A percentile compares a stretch with the other conserved stretches of the same genome.
Conservation (phyloP, 2,797 vertebrate genomes). For the Eremophila alpestris region DNA sequence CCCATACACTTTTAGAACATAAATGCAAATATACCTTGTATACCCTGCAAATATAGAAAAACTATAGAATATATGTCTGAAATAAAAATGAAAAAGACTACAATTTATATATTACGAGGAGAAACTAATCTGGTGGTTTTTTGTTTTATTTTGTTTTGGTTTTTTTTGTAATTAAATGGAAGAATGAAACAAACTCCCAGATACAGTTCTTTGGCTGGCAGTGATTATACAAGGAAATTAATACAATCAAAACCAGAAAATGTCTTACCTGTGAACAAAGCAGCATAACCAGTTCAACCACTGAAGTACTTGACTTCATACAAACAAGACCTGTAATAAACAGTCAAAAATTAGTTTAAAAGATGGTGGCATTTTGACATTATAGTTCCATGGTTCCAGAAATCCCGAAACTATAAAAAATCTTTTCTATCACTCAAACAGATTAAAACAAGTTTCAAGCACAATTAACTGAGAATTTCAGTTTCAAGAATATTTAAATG, state of each 20-base stretch:
- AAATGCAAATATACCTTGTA: background rate
- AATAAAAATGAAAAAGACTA: background rate
- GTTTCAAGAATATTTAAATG: background rate
- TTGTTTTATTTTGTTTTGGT: too few species aligned
- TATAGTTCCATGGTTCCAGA: background rate
- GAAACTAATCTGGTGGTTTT: background rate
- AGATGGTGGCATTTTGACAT: background rate
- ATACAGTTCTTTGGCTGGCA: background rate
- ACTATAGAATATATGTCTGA: background rate
- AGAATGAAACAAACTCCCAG: background rate
- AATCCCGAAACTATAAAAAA: background rate
- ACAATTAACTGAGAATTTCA: background rate
- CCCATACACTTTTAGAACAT: background rate
- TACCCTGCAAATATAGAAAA: background rate
- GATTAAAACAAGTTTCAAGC: background rate
- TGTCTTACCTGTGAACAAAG: slow-evolving; percentile 95
- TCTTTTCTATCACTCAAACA: background rate
- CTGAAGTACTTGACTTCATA: slow-evolving; percentile 98
- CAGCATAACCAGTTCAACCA: slow-evolving; percentile 97
- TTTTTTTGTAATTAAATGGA: background rate
- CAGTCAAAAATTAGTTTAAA: background rate
- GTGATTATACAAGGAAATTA: background rate
- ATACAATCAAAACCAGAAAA: background rate
- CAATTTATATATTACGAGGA: background rate
- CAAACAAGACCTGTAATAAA: slow-evolving; percentile 88